Conservation (phyloP, 2,888 invertebrate genomes). For the Pachycephus smyrnensis region DNA sequence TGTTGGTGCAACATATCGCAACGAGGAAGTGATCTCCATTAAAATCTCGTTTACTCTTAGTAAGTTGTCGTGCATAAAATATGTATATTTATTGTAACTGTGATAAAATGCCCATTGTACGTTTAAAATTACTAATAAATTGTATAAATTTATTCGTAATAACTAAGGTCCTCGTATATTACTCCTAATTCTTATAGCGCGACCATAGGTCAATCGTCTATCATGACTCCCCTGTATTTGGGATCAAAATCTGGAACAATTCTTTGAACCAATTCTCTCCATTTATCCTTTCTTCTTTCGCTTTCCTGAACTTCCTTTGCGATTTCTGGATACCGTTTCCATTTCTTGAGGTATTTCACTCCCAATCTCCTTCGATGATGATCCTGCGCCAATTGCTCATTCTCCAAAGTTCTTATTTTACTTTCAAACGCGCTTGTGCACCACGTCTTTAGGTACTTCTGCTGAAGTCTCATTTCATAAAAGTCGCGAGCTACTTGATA, state of each 20-base stretch:
- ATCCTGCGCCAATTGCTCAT: slow-evolving; percentile 37
- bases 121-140: slow-evolving; percentile 37
- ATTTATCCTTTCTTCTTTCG: slow-evolving; percentile 52
- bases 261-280: slow-evolving; percentile 56
- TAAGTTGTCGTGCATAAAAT: slow-evolving; percentile 33
- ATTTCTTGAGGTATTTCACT: slow-evolving; percentile 43
- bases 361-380: slow-evolving; percentile 43
- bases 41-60: slow-evolving; percentile 28
- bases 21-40: neutral
- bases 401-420: slow-evolving; percentile 53
- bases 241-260: slow-evolving; percentile 60
- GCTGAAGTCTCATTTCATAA: slow-evolving; percentile 74
- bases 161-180: neutral
- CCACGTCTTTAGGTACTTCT: slow-evolving; percentile 70
- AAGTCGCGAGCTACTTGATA: slow-evolving; percentile 80
- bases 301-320: slow-evolving; percentile 51
- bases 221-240: slow-evolving; percentile 43
- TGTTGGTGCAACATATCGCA: neutral
- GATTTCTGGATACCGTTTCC: slow-evolving; percentile 51
- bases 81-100: slow-evolving; percentile 57
- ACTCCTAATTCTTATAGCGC: neutral
- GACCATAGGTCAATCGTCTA: slow-evolving; percentile 38
- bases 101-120: slow-evolving; percentile 53
- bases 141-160: slow-evolving; percentile 28
- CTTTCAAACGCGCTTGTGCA: slow-evolving; percentile 65